Conservation (phyloP, 2,797 vertebrate genomes). For the Siniperca obscura region DNA sequence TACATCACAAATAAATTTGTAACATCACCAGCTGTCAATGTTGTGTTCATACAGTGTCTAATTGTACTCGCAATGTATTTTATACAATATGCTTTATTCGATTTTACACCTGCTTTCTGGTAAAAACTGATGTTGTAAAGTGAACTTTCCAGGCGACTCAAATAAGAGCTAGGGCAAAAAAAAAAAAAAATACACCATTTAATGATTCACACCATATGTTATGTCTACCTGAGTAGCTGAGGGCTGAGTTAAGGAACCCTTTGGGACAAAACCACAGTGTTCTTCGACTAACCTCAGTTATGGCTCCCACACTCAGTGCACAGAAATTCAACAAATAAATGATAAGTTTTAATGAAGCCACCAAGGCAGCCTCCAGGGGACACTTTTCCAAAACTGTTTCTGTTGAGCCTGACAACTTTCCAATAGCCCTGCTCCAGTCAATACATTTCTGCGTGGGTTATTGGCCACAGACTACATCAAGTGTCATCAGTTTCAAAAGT, state of each 20-base stretch:
- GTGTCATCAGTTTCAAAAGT: constrained; percentile 51
- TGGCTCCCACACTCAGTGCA: constrained; percentile 10
- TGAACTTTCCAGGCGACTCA: background rate
- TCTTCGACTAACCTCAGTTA: constrained; percentile 53
- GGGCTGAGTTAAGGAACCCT: constrained; percentile 19
- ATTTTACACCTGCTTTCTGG: background rate
- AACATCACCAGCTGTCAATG: background rate
- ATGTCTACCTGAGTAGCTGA: constrained; percentile 34
- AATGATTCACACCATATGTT: constrained; percentile 25
- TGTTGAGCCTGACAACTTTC: constrained; percentile 70
- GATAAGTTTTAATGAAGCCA: constrained; percentile 76
- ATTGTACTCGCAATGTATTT: background rate
- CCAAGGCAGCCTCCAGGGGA: constrained; percentile 52
- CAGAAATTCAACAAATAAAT: constrained; percentile 65
- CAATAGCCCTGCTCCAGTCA: constrained; percentile 61
- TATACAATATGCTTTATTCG: background rate
- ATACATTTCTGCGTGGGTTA: constrained; percentile 65
- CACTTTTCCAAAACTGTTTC: constrained; percentile 70
- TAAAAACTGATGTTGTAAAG: background rate
- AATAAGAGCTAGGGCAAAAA: background rate
- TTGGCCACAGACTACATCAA: constrained; percentile 58
- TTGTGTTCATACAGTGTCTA: background rate
- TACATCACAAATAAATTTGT: background rate
- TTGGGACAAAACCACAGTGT: constrained; percentile 39
- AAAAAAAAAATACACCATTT: background rate